phyloP scores from a whole-genome alignment of 2,888 invertebrate species.

The Orchestes rusci region DNA sequence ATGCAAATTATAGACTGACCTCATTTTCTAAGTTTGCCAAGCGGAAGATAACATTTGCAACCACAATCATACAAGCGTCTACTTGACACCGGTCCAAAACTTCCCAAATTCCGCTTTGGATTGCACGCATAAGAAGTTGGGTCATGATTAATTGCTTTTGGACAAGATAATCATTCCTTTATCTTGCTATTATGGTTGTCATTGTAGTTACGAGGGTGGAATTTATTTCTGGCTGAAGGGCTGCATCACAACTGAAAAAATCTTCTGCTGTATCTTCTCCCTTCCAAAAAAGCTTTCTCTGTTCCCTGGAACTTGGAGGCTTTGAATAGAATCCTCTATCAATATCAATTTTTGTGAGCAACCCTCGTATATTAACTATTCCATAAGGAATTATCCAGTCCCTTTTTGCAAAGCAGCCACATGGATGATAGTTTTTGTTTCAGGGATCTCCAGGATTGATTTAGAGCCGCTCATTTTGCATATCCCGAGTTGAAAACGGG shows the following conservation, averaged over 20 bases:
- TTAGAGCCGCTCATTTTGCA: conserved; percentile 18
- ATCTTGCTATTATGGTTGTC: conserved; percentile 15
- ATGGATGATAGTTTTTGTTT: conserved; percentile 19
- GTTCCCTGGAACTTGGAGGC: too few species aligned
- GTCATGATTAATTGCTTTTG: conserved; percentile 19
- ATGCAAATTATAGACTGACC: too few species aligned
- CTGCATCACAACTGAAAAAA: too few species aligned
- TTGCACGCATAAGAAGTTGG: conserved; percentile 20
- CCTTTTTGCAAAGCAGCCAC: conserved; percentile 6
- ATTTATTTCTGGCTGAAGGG: too few species aligned
- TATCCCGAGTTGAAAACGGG: conserved; percentile 16
- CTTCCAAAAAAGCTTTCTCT: too few species aligned
- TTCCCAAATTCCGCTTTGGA: too few species aligned
- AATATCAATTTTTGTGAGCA: too few species aligned
- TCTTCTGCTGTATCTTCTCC: too few species aligned
- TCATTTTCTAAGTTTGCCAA: too few species aligned
- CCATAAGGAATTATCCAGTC: too few species aligned
- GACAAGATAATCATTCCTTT: conserved; percentile 22
- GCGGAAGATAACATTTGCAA: conserved; percentile 12
- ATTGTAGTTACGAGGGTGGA: not conserved
- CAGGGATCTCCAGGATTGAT: conserved; percentile 18
- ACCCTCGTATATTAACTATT: too few species aligned
- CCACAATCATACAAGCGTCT: conserved; percentile 13
- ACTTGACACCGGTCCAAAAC: conserved; percentile 18
- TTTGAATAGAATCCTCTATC: too few species aligned